Evolutionary conservation across 2,888 invertebrate genomes (phyloP), one percentile per base, ranked within the genome.

Genomic region (Hedychridium roseum): DNA sequence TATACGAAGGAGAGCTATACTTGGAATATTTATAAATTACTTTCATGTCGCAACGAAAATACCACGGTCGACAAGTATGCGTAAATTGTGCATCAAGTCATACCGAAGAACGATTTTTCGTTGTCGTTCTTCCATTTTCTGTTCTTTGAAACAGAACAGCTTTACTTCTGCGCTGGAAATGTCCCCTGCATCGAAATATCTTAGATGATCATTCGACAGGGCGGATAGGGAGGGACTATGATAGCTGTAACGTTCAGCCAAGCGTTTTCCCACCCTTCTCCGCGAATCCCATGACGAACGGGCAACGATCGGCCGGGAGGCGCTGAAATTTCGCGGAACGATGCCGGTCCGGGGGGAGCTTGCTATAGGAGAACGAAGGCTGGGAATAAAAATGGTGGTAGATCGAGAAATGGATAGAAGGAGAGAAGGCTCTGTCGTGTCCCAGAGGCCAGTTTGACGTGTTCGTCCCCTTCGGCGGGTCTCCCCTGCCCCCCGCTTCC

Each of bases 371-470:
- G 36, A 6, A 30, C 17, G 12, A 27, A 16, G 55, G 53, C 50
- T 14, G 48, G 41, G 59, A 49, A 65, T 66, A 65, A 61, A 65
- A 66, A 65, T 66, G 55, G 59, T 50, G n/a, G 55, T 27, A 52
- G 58, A 63, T 65, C 56, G 54, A 48, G 54, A 31, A 45, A 45
- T 51, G 53, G 55, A 49, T 46, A 60, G 57, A 52, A 52, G 57
- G 57, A 54, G n/a, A 50, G 60, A 66, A 55, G 54, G 51, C 57
- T 20, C 52, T 50, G 56, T 30, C 51, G 34, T 35, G 52, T 65
- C 66, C 66, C 55, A 39, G 50, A 57, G 66, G 59, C 51, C 61
- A 60, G 54, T 62, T 64, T 61, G 59, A 56, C 64, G 56, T 53
- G 44, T 57, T 49, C 43, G 48, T 50, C 51, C 60, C 50, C 38